Evolutionary conservation across 64 coral and sea anemone species (phyloP).

Genomic region (Stichodactyla helianthus): DNA sequence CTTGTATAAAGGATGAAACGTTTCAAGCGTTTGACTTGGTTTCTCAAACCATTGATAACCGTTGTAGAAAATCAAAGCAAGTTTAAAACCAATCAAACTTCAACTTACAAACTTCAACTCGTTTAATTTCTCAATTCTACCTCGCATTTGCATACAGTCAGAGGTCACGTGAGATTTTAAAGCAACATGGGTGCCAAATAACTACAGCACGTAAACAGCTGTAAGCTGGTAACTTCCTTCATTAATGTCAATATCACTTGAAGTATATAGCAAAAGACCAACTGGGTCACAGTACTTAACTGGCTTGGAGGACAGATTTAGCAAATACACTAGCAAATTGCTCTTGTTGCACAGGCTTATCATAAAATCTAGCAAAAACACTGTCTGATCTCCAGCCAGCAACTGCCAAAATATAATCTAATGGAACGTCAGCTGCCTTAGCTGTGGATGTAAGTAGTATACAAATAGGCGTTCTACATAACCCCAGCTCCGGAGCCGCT

Average conservation of each 20-base stretch:
- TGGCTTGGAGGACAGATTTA: too few species aligned
- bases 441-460: slow-evolving; percentile 21
- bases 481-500: too few species aligned
- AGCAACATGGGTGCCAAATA: not conserved
- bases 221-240: not conserved
- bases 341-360: slow-evolving; percentile 23
- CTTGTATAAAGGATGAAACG: too few species aligned
- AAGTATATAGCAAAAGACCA: slow-evolving; percentile 7
- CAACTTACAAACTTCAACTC: not conserved
- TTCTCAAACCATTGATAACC: too few species aligned
- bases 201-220: not conserved
- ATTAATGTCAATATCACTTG: slow-evolving; percentile 5
- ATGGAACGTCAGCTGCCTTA: slow-evolving; percentile 34
- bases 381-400: slow-evolving; percentile 48
- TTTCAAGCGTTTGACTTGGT: too few species aligned
- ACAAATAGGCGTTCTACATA: too few species aligned
- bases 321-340: too few species aligned
- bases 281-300: not conserved
- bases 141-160: too few species aligned
- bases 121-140: not conserved
- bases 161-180: too few species aligned
- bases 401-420: slow-evolving; percentile 40
- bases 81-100: slow-evolving; percentile 8
- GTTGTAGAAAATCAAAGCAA: too few species aligned
- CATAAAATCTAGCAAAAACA: slow-evolving; percentile 45